These are phyloP conservation scores for Heliconius himera DNA, from an alignment of 1,140 invertebrate species.

Conservation along the genomic window DNA sequence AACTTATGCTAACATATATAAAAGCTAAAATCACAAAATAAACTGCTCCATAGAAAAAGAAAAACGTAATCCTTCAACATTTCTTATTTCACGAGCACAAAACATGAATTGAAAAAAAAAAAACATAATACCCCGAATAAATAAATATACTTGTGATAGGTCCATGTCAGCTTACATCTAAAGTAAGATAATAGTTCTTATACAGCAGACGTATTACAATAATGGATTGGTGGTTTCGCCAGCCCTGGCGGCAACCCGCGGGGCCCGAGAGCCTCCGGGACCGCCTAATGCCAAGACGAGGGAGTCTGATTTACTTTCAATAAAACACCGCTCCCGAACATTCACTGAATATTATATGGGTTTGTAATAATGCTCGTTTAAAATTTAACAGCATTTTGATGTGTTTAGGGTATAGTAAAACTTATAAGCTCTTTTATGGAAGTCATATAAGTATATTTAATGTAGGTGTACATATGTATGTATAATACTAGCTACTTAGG, in stretches of 20 bases:
- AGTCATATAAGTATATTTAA: neutral
- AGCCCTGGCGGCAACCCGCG: neutral
- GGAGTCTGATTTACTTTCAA: conserved; percentile 23
- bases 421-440: neutral
- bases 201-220: neutral
- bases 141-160: neutral
- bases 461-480: neutral
- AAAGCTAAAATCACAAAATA: neutral
- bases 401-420: conserved; percentile 19
- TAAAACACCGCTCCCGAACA: conserved; percentile 21
- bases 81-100: neutral
- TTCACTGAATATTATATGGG: conserved; percentile 28
- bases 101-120: neutral
- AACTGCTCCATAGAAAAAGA: neutral
- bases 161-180: neutral
- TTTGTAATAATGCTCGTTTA: conserved; percentile 19
- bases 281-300: conserved; percentile 11
- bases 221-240: neutral
- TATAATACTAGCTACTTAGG: neutral
- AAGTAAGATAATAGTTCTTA: neutral
- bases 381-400: conserved; percentile 19
- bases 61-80: neutral
- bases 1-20: too few species aligned
- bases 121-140: neutral
- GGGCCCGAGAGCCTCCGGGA: neutral